A percentile compares a stretch with the other conserved stretches of the same genome.
Evolutionary conservation across 2,797 vertebrate species (phyloP).

Genomic region (Antennarius maculatus): DNA sequence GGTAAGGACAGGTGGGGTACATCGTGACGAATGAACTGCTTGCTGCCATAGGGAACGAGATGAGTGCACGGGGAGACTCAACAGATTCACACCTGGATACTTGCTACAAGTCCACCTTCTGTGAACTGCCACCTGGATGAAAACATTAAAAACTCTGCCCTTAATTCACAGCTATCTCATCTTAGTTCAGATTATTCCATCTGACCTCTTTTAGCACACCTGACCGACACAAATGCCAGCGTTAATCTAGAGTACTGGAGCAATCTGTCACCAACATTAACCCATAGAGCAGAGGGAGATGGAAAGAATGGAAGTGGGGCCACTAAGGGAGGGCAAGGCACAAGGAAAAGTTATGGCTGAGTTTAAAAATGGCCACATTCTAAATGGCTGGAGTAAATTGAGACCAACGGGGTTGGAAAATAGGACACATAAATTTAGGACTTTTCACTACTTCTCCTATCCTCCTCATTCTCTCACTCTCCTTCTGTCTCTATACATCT

Average conservation of each 20-base stretch:
- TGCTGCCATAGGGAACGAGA: not conserved
- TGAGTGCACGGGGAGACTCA: not conserved
- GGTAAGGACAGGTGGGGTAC: not conserved
- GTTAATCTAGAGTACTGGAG: conserved; percentile 19
- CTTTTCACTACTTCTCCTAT: conserved; percentile 42
- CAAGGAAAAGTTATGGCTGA: conserved; percentile 61
- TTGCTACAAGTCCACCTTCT: conserved; percentile 19
- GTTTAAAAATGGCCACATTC: conserved; percentile 71
- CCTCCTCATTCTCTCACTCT: conserved; percentile 11
- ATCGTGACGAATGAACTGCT: not conserved
- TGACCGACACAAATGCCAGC: not conserved
- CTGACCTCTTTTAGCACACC: conserved; percentile 3
- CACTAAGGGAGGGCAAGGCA: conserved; percentile 23
- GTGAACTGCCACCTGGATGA: conserved; percentile 22
- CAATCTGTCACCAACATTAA: conserved; percentile 17
- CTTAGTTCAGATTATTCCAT: conserved; percentile 14
- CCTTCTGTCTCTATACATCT: conserved; percentile 8
- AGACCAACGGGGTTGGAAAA: conserved; percentile 77
- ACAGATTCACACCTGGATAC: conserved; percentile 31
- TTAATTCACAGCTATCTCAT: conserved; percentile 1
- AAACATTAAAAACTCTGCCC: not conserved
- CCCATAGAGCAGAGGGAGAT: conserved; percentile 5
- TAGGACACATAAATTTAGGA: conserved; percentile 81
- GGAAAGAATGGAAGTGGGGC: conserved; percentile 31
- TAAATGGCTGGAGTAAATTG: conserved; percentile 73